Base-by-base conservation (phyloP, 2,888 invertebrate genomes). In the Epinotia nisella region DNA sequence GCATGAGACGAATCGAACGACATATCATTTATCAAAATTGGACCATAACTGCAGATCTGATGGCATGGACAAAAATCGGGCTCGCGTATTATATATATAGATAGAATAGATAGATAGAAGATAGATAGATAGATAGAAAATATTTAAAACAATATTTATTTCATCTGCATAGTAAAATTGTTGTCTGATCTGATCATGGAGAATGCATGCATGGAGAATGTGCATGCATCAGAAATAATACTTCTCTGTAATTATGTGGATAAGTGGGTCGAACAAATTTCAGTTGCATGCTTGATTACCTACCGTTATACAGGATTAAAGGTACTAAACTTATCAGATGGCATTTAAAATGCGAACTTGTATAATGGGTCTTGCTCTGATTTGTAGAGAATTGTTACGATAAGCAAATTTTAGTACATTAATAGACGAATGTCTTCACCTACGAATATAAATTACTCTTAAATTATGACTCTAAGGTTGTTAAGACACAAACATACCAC, bases 381-480 rank as follows among this genome's bases (percentile, higher is more conserved):
- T 55, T 35, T 65, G 11, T 53, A n/a, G n/a, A n/a, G 19, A 55
- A 65, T 17, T 21, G 10, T 39, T 39, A 10, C 15, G 53, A 65
- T 65, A 64, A 29, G 65, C 13, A 2, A 39, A 65, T 65, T 53
- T 39, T 19, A 29, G 15, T 7, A 13, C n/a, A 65, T 39, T 53
- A 55, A 65, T 1, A 53, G 39, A 39, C 35, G 17, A 39, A 35
- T 2, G 35, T 65, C 24, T 35, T 61, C 11, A 5, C 35, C 29
- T 15, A 53, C 53, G 39, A 53, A 65, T 55, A 53, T 21, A 19
- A 55, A 65, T 65, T 53, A 39, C 19, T 17, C 51, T 13, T 51
- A 64, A 64, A 5, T 29, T 19, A 53, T 64, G 35, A n/a, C 13
- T 13, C n/a, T 53, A 29, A 21, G 10, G 17, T 11, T 11, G 9